phyloP scores from a whole-genome alignment of 2,888 invertebrate genomes.

The Meliscaeva auricollis region DNA sequence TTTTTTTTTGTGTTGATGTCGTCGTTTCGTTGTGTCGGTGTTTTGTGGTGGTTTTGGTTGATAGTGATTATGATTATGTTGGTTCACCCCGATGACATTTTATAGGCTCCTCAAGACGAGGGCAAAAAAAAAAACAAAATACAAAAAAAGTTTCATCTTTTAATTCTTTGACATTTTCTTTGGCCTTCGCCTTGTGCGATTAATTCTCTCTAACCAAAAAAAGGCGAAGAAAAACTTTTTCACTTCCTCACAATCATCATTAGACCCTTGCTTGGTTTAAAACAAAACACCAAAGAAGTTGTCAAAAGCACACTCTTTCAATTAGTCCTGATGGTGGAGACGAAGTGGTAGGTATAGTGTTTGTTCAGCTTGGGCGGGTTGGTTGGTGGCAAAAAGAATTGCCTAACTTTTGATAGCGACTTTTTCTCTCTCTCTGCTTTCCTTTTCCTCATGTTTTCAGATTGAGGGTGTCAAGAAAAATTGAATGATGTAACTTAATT shows the following conservation, averaged over 20 bases:
- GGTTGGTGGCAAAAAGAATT: no score
- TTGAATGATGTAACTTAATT: slow-evolving; percentile 70
- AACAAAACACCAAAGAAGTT: slow-evolving; percentile 52
- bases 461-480: slow-evolving; percentile 49
- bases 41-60: slow-evolving; percentile 14
- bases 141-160: slow-evolving; percentile 45
- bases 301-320: slow-evolving; percentile 69
- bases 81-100: slow-evolving; percentile 65
- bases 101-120: slow-evolving; percentile 19
- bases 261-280: slow-evolving; percentile 9
- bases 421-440: no score
- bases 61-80: slow-evolving; percentile 70
- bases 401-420: slow-evolving; percentile 44
- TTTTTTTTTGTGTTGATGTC: not conserved
- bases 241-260: not conserved
- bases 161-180: slow-evolving; percentile 7
- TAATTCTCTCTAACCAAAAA: slow-evolving; percentile 21
- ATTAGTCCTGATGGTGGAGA: slow-evolving; percentile 51
- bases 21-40: not conserved
- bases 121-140: not conserved
- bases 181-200: slow-evolving; percentile 1
- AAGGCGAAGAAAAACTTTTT: slow-evolving; percentile 34
- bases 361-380: no score
- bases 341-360: not conserved
- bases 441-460: not conserved